phyloP scores from a whole-genome alignment of 2,888 invertebrate species.

The Carterocephalus palaemon region DNA sequence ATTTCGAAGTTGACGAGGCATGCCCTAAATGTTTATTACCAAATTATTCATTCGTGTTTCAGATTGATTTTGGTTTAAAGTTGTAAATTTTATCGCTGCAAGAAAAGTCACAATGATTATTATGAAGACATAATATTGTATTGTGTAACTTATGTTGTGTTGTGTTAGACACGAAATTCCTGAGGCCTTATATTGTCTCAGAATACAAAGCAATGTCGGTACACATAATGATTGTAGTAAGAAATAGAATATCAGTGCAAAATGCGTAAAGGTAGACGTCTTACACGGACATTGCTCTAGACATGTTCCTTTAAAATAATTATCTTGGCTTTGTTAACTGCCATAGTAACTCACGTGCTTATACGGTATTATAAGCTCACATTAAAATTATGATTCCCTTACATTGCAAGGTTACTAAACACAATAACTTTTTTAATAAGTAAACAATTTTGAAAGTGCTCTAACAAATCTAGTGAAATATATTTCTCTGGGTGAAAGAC shows the following conservation, averaged over 20 bases:
- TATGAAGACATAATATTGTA: constrained; percentile 14
- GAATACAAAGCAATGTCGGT: constrained; percentile 22
- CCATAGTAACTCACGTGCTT: constrained; percentile 12
- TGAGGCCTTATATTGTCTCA: constrained; percentile 4
- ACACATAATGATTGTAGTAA: constrained; percentile 31
- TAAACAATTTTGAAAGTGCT: too few species aligned
- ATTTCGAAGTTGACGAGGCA: constrained; percentile 63
- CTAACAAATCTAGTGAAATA: too few species aligned
- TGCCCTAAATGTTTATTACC: constrained; percentile 63
- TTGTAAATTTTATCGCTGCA: not conserved
- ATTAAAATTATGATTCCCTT: too few species aligned
- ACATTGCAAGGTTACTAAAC: too few species aligned
- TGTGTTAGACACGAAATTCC: too few species aligned
- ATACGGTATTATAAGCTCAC: not conserved
- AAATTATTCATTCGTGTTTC: constrained; percentile 64
- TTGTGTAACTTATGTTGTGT: not conserved
- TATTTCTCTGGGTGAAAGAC: too few species aligned
- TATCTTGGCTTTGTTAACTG: constrained; percentile 21
- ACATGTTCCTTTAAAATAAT: constrained; percentile 23
- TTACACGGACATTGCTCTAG: constrained; percentile 27
- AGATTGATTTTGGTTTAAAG: not conserved
- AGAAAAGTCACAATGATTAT: constrained; percentile 8
- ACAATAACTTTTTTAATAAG: too few species aligned
- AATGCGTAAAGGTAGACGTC: constrained; percentile 31
- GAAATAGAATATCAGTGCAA: constrained; percentile 34